Percentiles rank a stretch among this genome's conserved stretches.
These are phyloP conservation scores for Ametastegia equiseti DNA, from an alignment of 2,888 invertebrate genomes.

Conservation along the genomic window DNA sequence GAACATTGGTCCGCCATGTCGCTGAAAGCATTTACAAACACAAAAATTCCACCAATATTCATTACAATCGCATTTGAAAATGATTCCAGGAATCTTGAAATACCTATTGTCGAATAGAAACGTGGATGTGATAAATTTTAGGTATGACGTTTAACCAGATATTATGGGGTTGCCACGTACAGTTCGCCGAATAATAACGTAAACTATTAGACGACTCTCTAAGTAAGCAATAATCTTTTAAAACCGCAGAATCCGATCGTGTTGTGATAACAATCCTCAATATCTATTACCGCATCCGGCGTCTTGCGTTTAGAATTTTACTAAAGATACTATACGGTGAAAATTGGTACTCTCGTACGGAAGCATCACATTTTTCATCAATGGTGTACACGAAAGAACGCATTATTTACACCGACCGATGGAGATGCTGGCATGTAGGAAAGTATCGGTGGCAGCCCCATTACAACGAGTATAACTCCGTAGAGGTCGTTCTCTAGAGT, in stretches of 20 bases:
- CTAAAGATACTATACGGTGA: background rate
- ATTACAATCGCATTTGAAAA: background rate
- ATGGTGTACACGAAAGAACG: background rate
- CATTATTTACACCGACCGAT: background rate
- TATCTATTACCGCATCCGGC: background rate
- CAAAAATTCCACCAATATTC: background rate
- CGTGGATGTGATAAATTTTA: conserved; percentile 37
- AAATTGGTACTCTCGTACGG: background rate
- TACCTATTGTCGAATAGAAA: conserved; percentile 29
- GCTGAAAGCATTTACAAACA: conserved; percentile 20
- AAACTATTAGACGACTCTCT: background rate
- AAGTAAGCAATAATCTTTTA: conserved; percentile 7
- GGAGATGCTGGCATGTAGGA: background rate
- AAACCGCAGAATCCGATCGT: background rate
- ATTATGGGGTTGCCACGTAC: conserved; percentile 33
- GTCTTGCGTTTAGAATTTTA: background rate
- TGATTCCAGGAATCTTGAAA: conserved; percentile 7
- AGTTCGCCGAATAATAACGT: background rate
- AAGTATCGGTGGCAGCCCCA: too few species aligned
- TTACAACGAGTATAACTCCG: conserved; percentile 69
- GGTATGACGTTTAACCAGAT: conserved; percentile 19
- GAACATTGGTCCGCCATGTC: background rate
- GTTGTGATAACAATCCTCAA: background rate
- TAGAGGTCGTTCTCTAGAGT: conserved; percentile 56
- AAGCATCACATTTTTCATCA: background rate